Evolutionary conservation across 2,797 vertebrate species (phyloP), one percentile per base, ranked within the genome.

Genomic region (Perodicticus potto): DNA sequence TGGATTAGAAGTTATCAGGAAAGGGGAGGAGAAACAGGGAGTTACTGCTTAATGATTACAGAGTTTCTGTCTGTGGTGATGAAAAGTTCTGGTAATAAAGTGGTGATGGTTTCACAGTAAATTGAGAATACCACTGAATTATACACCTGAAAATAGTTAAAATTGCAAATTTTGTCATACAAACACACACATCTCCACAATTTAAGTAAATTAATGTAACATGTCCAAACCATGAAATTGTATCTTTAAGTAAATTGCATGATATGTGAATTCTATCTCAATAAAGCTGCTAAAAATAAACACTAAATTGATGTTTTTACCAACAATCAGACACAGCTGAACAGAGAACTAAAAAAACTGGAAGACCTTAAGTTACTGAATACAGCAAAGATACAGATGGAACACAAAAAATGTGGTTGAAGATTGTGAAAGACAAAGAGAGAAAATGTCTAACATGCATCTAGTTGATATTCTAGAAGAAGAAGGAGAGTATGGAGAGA

Each of bases 191-290:
- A 57, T 32, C 12, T 65, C 20, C n/a, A 92, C n/a, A 84, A 85
- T n/a, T n/a, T n/a, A n/a, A n/a, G 63, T 92, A 65, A 91, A 81
- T 59, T 91, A 86, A 93, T 81, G 34, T 87, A 73, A 89, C 78
- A 88, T 17, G 87, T 3, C 25, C 86, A 92, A 91, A 84, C 12
- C 13, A 83, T 4, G 59, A 19, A 57, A 89, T 23, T 91, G 5
- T 89, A 74, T 23, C 85, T 7, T 86, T 78, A 86, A 87, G 77
- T n/a, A 72, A 96, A 96, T 1, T 91, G 3, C 74, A n/a, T 32
- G 37, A 20, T 69, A 74, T 61, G 13, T 90, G 27, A 95, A 77
- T 84, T 91, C 57, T n/a, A 88, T 70, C 8, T 91, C 78, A 93
- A 92, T 80, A 69, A 82, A 70, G 12, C 45, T 91, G 29, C 40